Conservation (phyloP, 2,888 invertebrate species). For the Andrena dorsata region DNA sequence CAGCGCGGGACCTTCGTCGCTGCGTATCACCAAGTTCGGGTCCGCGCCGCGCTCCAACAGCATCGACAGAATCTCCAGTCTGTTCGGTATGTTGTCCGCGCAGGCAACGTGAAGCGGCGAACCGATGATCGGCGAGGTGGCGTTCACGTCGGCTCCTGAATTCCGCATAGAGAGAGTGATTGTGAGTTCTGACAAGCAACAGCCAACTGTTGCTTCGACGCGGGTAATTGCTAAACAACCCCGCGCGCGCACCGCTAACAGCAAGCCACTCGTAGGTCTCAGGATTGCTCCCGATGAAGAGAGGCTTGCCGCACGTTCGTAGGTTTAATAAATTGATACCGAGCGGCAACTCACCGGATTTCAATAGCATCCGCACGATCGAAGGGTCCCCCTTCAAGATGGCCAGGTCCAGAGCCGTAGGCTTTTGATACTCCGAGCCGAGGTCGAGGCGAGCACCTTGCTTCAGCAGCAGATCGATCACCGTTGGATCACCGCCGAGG, state of each 20-base stretch:
- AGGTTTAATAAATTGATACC: no score
- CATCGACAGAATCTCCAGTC: constrained; percentile 88
- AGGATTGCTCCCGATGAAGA: no score
- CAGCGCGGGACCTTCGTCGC: constrained; percentile 90
- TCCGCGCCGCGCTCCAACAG: constrained; percentile 90
- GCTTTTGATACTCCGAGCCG: constrained; percentile 88
- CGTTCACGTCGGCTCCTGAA: constrained; percentile 92
- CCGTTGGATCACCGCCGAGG: constrained; percentile 89
- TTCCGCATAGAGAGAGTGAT: constrained; percentile 20
- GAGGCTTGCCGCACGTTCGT: no score
- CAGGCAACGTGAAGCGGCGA: constrained; percentile 93
- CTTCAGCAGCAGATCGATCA: constrained; percentile 92
- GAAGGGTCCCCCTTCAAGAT: constrained; percentile 92
- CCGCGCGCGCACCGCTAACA: no score
- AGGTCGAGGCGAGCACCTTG: constrained; percentile 92
- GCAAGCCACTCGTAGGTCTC: no score
- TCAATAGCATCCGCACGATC: constrained; percentile 89
- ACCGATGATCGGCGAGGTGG: constrained; percentile 92
- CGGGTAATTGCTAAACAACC: no score
- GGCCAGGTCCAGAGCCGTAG: constrained; percentile 94
- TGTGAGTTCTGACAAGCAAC: no score
- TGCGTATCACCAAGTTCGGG: constrained; percentile 91
- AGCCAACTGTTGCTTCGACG: no score
- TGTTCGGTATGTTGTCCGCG: constrained; percentile 91
- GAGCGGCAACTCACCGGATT: constrained; percentile 86